Evolutionary conservation across 2,113 vertebrate genomes (phyloP), one percentile per base, ranked within the genome.

Genomic region (Rhinoderma darwinii): DNA sequence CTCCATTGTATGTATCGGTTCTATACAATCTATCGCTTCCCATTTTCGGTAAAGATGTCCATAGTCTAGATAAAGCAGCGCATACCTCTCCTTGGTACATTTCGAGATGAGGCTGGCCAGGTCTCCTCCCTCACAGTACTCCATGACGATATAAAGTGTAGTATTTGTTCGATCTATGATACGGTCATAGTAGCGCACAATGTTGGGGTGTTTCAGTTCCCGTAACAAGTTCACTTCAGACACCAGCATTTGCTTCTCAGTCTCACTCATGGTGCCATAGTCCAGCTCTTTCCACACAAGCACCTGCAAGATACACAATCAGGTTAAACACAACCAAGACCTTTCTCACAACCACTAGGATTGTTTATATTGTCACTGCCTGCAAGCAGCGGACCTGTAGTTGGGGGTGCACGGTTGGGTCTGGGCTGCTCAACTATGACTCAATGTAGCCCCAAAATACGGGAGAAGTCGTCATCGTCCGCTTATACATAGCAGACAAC

Each of bases 271-370:
- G 11, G 95, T 92, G 44, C 98, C 97, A 1, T 99, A 99, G 89
- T 99, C 97, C 32, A 99, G 92, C 89, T 98, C 97, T 89, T 99
- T 99, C 98, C 98, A 99, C 56, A 99, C 97, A 0, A 99, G 92
- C 63, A 97, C 88, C 98, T 99, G 79, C 43, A 90, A 80, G 0
- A 83, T 2, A 18, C 5, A 66, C 30, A 15, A n/a, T n/a, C n/a
- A n/a, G n/a, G n/a, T n/a, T n/a, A n/a, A n/a, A n/a, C n/a, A n/a
- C n/a, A n/a, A n/a, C n/a, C n/a, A n/a, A n/a, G n/a, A n/a, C n/a
- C n/a, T n/a, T n/a, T n/a, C n/a, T n/a, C n/a, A n/a, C n/a, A n/a
- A n/a, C n/a, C n/a, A n/a, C n/a, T n/a, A n/a, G n/a, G n/a, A n/a
- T n/a, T n/a, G n/a, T n/a, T n/a, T n/a, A n/a, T n/a, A n/a, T n/a